These are phyloP conservation scores for Pantherophis guttatus DNA, from an alignment of 2,113 vertebrate species.

Conservation along the genomic window DNA sequence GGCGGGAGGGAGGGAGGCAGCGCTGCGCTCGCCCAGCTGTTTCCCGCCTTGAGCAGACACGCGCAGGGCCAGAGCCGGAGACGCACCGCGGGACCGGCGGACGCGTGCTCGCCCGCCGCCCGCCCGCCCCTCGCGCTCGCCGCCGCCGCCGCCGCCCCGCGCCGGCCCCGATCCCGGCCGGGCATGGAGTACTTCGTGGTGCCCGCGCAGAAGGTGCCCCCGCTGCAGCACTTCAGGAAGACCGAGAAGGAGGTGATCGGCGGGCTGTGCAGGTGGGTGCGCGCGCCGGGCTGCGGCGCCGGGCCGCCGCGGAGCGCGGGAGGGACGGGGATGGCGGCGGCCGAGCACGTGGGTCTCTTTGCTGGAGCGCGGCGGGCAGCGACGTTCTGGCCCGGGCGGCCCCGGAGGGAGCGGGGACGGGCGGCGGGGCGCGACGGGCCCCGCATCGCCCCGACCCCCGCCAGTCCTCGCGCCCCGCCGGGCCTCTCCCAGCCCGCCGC, in stretches of 20 bases:
- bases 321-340: background rate
- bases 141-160: constrained; percentile 37
- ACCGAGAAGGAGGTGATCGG: constrained; percentile 97
- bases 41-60: constrained; percentile 93
- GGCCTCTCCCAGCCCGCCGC: background rate
- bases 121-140: constrained; percentile 43
- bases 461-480: background rate
- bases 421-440: background rate
- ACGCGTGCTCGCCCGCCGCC: constrained; percentile 57
- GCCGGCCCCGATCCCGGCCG: constrained; percentile 45
- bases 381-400: constrained; percentile 44
- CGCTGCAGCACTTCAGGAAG: constrained; percentile 95
- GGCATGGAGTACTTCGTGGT: constrained; percentile 98
- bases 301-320: background rate
- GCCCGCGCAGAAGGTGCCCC: constrained; percentile 93
- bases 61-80: background rate
- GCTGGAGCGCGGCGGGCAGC: constrained; percentile 35
- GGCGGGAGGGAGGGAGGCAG: constrained; percentile 61
- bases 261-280: constrained; percentile 92
- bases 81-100: constrained; percentile 67
- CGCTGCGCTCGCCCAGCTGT: constrained; percentile 93
- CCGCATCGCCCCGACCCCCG: background rate
- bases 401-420: background rate
- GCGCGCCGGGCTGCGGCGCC: constrained; percentile 31
- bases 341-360: constrained; percentile 29